Conservation (phyloP, 2,113 vertebrate genomes). For the Ramphastos sulfuratus region DNA sequence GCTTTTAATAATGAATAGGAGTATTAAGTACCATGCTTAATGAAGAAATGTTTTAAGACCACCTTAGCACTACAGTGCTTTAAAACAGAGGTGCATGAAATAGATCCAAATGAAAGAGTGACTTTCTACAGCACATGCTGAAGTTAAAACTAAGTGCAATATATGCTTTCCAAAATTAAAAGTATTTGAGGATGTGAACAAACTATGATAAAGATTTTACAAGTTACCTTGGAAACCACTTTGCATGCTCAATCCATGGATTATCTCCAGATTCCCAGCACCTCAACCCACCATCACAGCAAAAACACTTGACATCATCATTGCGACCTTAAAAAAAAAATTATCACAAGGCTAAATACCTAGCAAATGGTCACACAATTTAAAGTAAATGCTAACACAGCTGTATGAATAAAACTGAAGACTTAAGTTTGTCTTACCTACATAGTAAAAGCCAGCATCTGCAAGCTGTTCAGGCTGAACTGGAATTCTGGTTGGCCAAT, state of each 20-base stretch:
- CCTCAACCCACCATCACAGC: conserved; percentile 94
- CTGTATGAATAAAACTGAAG: background rate
- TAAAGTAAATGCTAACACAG: background rate
- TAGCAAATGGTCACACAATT: background rate
- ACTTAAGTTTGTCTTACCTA: conserved; percentile 78
- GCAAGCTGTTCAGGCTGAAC: conserved; percentile 92
- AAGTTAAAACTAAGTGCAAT: background rate
- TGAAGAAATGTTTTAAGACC: background rate
- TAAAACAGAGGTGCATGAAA: background rate
- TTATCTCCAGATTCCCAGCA: conserved; percentile 98
- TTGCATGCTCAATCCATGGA: conserved; percentile 97
- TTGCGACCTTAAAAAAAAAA: conserved; percentile 82
- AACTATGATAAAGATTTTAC: background rate
- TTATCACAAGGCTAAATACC: background rate
- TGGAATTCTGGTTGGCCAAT: conserved; percentile 90
- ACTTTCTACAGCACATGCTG: background rate
- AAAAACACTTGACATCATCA: conserved; percentile 97
- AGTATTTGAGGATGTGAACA: background rate
- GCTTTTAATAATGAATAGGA: background rate
- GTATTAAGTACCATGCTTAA: background rate
- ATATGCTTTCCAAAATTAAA: background rate
- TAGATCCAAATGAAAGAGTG: background rate
- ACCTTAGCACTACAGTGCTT: background rate
- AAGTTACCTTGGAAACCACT: conserved; percentile 96
- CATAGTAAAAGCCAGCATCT: conserved; percentile 96